These are phyloP conservation scores for Cyprinella venusta DNA, from an alignment of 2,797 vertebrate genomes.

Conservation along the genomic window DNA sequence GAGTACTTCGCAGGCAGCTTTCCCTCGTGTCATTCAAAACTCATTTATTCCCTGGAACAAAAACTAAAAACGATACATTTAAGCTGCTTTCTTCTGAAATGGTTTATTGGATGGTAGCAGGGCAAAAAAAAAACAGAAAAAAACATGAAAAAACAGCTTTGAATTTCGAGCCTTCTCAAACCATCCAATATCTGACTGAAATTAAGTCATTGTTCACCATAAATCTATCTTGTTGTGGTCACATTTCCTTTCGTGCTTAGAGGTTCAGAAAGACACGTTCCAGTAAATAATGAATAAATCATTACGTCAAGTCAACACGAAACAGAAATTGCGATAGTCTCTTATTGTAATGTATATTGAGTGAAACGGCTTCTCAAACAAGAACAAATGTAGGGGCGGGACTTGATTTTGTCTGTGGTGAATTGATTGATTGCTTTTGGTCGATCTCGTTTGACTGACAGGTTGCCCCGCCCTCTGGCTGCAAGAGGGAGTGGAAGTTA, in stretches of 20 bases:
- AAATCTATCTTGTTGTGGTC: neutral
- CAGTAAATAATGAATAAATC: neutral
- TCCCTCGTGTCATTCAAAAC: neutral
- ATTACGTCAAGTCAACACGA: neutral
- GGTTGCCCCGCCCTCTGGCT: neutral
- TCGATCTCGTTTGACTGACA: neutral
- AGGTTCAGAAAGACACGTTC: neutral
- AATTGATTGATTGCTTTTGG: neutral
- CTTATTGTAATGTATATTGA: neutral
- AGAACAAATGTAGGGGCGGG: neutral
- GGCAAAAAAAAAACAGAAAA: too few species aligned
- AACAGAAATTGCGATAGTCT: neutral
- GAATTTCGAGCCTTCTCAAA: neutral
- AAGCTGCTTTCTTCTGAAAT: neutral
- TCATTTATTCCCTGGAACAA: neutral
- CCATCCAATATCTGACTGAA: neutral
- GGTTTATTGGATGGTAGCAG: neutral
- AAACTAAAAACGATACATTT: accelerated
- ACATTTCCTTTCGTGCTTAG: neutral
- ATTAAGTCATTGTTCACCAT: neutral
- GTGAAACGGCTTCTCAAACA: neutral
- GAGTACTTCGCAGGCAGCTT: slow-evolving; percentile 14
- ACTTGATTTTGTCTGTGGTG: neutral
- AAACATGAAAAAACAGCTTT: too few species aligned
- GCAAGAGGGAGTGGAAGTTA: neutral